phyloP scores from a whole-genome alignment of 2,888 invertebrate genomes.

The Standfussiana lucernea region DNA sequence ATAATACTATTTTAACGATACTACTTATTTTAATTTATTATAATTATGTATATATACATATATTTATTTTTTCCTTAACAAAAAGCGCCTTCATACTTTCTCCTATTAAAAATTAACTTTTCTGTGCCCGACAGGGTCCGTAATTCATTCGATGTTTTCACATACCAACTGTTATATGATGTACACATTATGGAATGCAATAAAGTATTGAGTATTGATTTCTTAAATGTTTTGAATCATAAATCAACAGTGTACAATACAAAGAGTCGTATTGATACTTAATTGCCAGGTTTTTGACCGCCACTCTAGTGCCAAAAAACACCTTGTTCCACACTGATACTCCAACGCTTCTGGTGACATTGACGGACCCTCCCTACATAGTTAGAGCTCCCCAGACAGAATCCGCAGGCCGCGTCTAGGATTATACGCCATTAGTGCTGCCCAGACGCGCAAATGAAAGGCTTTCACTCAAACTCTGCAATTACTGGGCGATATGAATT shows the following conservation, averaged over 20 bases:
- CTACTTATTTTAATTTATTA: no score
- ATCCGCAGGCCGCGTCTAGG: constrained; percentile 1
- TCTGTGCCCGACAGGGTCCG: no score
- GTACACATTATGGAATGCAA: no score
- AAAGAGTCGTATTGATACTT: not conserved
- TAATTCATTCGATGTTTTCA: no score
- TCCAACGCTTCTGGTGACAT: no score
- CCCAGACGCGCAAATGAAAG: constrained; percentile 46
- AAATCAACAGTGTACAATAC: not conserved
- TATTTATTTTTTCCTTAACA: no score
- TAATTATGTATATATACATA: no score
- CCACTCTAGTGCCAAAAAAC: not conserved
- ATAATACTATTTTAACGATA: no score
- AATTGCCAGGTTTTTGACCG: not conserved
- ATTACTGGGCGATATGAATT: constrained; percentile 66
- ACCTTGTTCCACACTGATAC: not conserved
- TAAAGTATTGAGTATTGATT: no score
- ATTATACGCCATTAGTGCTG: constrained; percentile 37
- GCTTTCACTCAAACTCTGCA: constrained; percentile 55
- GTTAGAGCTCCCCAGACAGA: not conserved
- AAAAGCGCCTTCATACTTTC: no score
- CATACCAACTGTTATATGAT: no score
- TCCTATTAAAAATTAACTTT: no score
- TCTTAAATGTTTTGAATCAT: not conserved
- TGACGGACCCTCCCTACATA: not conserved